Percentiles rank a stretch among this genome's conserved stretches.
These are phyloP conservation scores for Odontomyia ornata DNA, from an alignment of 2,888 invertebrate genomes.

Conservation along the genomic window DNA sequence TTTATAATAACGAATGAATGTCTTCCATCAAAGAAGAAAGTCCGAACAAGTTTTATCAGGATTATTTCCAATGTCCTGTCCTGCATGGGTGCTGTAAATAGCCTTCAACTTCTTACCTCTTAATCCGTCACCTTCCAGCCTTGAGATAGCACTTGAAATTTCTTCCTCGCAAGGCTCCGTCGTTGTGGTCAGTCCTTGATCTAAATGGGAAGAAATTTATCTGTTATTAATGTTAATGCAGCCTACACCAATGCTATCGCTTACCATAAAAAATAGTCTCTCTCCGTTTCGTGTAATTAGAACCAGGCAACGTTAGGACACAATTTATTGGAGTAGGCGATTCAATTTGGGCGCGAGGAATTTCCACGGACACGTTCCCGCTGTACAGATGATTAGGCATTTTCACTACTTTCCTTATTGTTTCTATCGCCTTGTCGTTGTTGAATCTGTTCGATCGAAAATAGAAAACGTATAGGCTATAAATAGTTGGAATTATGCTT, in stretches of 20 bases:
- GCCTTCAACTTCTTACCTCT: conserved; percentile 1
- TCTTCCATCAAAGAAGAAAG: no score
- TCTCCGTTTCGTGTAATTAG: conserved; percentile 64
- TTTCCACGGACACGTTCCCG: conserved; percentile 17
- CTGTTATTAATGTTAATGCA: conserved; percentile 23
- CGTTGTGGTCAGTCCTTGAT: conserved; percentile 48
- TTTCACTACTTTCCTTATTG: conserved; percentile 20
- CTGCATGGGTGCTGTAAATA: not conserved
- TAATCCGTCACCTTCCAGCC: conserved; percentile 47
- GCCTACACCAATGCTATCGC: conserved; percentile 48
- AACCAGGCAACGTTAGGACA: conserved; percentile 64
- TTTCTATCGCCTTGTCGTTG: conserved; percentile 27
- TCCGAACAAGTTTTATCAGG: no score
- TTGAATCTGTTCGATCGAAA: conserved; percentile 5
- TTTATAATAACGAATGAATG: no score
- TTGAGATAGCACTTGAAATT: conserved; percentile 48
- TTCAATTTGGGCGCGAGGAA: conserved; percentile 55
- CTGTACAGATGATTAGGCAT: conserved; percentile 30
- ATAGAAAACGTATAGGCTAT: no score
- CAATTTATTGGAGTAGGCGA: conserved; percentile 65
- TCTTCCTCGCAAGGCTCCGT: conserved; percentile 46
- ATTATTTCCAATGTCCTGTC: no score
- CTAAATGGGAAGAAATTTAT: conserved; percentile 31
- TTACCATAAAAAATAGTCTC: conserved; percentile 65
- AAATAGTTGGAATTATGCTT: not conserved